These are phyloP conservation scores for Euphydryas editha DNA, from an alignment of 2,888 invertebrate genomes.

Conservation along the genomic window DNA sequence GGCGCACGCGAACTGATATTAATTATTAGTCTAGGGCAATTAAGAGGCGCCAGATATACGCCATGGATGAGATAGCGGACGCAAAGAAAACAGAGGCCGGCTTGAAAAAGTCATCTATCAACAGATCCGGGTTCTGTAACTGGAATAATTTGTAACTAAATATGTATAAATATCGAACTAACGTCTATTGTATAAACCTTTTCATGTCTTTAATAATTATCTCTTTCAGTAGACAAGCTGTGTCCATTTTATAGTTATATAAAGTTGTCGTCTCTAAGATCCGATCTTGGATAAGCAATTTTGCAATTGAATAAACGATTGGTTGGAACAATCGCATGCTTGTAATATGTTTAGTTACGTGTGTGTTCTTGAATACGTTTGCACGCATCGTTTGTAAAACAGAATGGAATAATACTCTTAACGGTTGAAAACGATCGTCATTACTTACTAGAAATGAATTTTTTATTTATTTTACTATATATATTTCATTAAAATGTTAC, in stretches of 20 bases:
- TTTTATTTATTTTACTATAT: neutral
- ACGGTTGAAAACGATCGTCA: slow-evolving; percentile 13
- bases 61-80: slow-evolving; percentile 57
- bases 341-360: slow-evolving; percentile 38
- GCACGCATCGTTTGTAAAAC: slow-evolving; percentile 25
- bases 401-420: slow-evolving; percentile 36
- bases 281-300: slow-evolving; percentile 43
- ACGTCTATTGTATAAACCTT: neutral
- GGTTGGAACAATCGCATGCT: slow-evolving; percentile 41
- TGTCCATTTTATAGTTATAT: slow-evolving; percentile 17
- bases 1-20: slow-evolving; percentile 77
- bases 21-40: slow-evolving; percentile 79
- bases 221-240: neutral
- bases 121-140: slow-evolving; percentile 26
- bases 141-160: neutral
- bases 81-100: slow-evolving; percentile 23
- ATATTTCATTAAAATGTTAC: slow-evolving; percentile 38
- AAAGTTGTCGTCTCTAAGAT: slow-evolving; percentile 34
- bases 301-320: slow-evolving; percentile 44
- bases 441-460: neutral
- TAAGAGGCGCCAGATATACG: slow-evolving; percentile 81
- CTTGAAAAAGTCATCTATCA: slow-evolving; percentile 14
- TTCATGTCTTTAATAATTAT: neutral
- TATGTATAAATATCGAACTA: neutral
- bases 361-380: slow-evolving; percentile 38